phyloP scores from a whole-genome alignment of 2,888 invertebrate genomes.

The Neuroscelio doddi region DNA sequence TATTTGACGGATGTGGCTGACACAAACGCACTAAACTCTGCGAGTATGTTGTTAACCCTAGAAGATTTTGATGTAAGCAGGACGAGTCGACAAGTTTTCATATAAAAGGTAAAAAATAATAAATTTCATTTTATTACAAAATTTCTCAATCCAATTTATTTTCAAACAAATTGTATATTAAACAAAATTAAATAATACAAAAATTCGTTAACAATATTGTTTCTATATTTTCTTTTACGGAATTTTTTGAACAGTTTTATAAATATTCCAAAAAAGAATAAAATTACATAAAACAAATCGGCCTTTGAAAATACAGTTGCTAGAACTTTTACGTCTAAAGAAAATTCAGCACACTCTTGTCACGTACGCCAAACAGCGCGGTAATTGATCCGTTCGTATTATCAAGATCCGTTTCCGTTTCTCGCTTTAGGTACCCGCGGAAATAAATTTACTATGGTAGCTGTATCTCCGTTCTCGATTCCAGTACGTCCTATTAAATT shows the following conservation, averaged over 20 bases:
- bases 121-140: too few relatives aligned
- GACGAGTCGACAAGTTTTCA: slow-evolving; percentile 68
- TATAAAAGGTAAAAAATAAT: slow-evolving; percentile 54
- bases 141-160: too few relatives aligned
- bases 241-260: too few relatives aligned
- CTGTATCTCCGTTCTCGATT: slow-evolving; percentile 10
- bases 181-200: too few relatives aligned
- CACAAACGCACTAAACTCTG: slow-evolving; percentile 62
- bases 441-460: slow-evolving; percentile 18
- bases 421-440: slow-evolving; percentile 19
- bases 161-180: too few relatives aligned
- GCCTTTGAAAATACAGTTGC: neutral
- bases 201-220: too few relatives aligned
- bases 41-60: slow-evolving; percentile 66
- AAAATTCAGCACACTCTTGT: neutral
- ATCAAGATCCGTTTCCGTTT: slow-evolving; percentile 8
- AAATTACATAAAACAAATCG: too few relatives aligned
- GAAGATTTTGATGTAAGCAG: slow-evolving; percentile 69
- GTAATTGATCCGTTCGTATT: slow-evolving; percentile 3
- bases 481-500: slow-evolving; percentile 27
- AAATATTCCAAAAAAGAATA: too few relatives aligned
- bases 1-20: slow-evolving; percentile 63
- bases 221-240: too few relatives aligned
- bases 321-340: neutral
- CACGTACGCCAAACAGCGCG: slow-evolving; percentile 5